Evolutionary conservation across 2,888 invertebrate genomes (phyloP).

Genomic region (Matsumyia berberina): DNA sequence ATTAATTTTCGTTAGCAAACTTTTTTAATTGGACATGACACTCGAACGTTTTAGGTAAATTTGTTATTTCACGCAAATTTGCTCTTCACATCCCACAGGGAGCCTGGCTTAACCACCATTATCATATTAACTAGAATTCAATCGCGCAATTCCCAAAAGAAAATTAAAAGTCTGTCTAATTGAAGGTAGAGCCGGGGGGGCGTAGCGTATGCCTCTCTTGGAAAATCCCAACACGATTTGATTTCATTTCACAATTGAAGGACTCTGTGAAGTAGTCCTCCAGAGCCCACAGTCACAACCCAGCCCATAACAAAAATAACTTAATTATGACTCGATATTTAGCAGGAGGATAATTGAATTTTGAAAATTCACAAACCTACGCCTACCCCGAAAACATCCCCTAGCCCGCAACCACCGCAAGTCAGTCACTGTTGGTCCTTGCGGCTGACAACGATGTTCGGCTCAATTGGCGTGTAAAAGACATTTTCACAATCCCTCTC

Average conservation of each 20-base stretch:
- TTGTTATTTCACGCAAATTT: conserved; percentile 18
- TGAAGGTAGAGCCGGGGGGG: background rate
- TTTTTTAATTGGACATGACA: conserved; percentile 53
- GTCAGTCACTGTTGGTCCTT: conserved; percentile 7
- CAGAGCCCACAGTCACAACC: conserved; percentile 41
- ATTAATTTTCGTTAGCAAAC: conserved; percentile 37
- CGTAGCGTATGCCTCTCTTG: too few relatives aligned
- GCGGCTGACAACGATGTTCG: conserved; percentile 68
- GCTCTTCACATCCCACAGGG: background rate
- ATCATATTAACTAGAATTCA: conserved; percentile 61
- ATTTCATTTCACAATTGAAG: conserved; percentile 48
- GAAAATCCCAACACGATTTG: conserved; percentile 37
- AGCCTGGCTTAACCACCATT: conserved; percentile 29
- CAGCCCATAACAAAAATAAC: conserved; percentile 58
- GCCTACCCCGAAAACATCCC: conserved; percentile 1
- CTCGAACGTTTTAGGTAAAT: conserved; percentile 44
- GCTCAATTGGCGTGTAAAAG: conserved; percentile 63
- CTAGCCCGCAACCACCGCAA: background rate
- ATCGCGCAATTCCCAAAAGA: conserved; percentile 50
- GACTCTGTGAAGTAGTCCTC: conserved; percentile 10
- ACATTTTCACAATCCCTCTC: conserved; percentile 54
- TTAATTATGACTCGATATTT: conserved; percentile 67
- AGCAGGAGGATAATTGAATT: conserved; percentile 69
- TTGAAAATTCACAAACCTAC: conserved; percentile 45
- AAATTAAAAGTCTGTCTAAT: conserved; percentile 53